Base-by-base conservation (phyloP, 2,797 vertebrate species). In the Poeciliopsis gracilis region DNA sequence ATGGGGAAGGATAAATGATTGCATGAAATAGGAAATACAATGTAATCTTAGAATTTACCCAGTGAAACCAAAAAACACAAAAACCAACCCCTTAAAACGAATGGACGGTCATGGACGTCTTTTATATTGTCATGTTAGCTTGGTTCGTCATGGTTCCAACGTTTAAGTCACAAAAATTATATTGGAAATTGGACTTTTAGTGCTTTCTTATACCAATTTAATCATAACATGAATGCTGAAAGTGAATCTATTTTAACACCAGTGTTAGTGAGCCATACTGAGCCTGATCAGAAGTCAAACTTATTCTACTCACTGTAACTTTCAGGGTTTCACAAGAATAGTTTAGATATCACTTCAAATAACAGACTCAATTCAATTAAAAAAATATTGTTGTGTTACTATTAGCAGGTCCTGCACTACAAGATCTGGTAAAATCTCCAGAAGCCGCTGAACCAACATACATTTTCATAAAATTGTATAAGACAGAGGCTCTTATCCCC, bases 1-100 rank as follows among this genome's bases (percentile, higher is more conserved):
- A 83, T 36, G 82, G 72, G 20, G 5, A n/a, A 69, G 71, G 36
- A 33, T 33, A 82, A 53, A 51, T 1, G 4, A 55, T 46, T 71
- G 43, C 41, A 43, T 3, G 49, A 28, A 77, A 38, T 10, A 73
- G 47, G 18, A 25, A 30, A 30, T 2, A 41, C 4, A 1, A 4
- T 46, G 41, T 45, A 4, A 38, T 66, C 11, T 15, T 33, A n/a
- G 20, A 67, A 49, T 11, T 47, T 33, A 18, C 20, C n/a, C 5
- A 28, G 61, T 18, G n/a, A 33, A 72, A 33, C 30, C 9, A 38
- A 33, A 5, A 38, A 10, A 38, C 11, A n/a, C 33, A 25, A 55
- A 73, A 73, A 13, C 13, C 67, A 46, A n/a, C 47, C 30, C 30
- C 11, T 53, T 41, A 51, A 36, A 49, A 73, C 13, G 3, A 25